A percentile compares a stretch with the other conserved stretches of the same genome.
Conservation (phyloP, 2,888 invertebrate genomes). For the Abrostola tripartita region DNA sequence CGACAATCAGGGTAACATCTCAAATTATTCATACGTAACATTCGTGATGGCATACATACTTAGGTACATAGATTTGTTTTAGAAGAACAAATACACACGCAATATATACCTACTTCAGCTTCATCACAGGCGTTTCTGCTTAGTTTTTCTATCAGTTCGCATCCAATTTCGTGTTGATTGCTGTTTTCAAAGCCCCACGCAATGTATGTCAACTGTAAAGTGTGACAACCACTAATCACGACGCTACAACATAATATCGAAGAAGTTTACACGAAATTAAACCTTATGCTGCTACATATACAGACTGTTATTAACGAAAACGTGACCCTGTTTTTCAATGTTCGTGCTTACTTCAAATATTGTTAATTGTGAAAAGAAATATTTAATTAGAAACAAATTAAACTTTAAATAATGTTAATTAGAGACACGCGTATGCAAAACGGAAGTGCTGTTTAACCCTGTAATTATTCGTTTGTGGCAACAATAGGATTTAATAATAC, state of each 20-base stretch:
- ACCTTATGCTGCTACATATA: conserved; percentile 8
- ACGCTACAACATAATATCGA: conserved; percentile 17
- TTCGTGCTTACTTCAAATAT: conserved; percentile 53
- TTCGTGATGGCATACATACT: too few species aligned
- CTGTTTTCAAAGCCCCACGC: conserved; percentile 38
- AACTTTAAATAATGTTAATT: conserved; percentile 52
- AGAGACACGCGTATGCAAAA: conserved; percentile 36
- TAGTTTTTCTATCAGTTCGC: too few species aligned
- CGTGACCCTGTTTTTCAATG: conserved; percentile 7
- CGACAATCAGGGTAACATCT: too few species aligned
- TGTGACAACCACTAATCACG: conserved; percentile 69
- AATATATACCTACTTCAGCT: too few species aligned
- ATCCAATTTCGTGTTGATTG: conserved; percentile 11
- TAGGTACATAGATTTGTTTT: too few species aligned
- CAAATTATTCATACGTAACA: too few species aligned
- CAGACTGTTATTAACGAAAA: conserved; percentile 7
- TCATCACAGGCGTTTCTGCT: too few species aligned
- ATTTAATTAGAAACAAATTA: conserved; percentile 62
- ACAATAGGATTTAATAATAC: conserved; percentile 38
- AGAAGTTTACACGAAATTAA: conserved; percentile 7
- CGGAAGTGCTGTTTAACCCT: conserved; percentile 35
- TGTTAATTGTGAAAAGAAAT: conserved; percentile 58
- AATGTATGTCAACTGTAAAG: conserved; percentile 65
- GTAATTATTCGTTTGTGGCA: conserved; percentile 38
- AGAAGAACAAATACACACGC: too few species aligned